Conservation (phyloP, 2,113 vertebrate species). For the Leiothrix lutea region DNA sequence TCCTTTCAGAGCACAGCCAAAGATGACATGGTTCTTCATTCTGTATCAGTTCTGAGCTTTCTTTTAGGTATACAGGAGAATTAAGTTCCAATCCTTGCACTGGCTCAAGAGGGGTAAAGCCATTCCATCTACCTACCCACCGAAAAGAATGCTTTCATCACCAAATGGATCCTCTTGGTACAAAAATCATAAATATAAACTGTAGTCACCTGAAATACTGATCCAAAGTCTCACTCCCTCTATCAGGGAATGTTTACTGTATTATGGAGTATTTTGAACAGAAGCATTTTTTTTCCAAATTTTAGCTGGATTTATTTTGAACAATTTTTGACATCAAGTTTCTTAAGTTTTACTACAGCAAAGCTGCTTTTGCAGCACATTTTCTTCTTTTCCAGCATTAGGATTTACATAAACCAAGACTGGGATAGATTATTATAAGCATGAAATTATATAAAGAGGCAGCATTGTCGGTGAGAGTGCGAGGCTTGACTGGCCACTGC, state of each 20-base stretch:
- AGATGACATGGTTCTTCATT: neutral
- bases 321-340: neutral
- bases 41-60: neutral
- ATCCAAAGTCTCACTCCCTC: neutral
- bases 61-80: neutral
- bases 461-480: neutral
- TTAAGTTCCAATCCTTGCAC: neutral
- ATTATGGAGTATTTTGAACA: neutral
- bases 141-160: neutral
- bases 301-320: neutral
- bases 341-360: neutral
- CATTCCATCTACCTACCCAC: rapidly evolving
- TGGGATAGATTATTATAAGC: neutral
- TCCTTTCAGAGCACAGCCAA: neutral
- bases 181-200: neutral
- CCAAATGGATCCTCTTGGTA: neutral
- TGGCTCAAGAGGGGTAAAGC: neutral
- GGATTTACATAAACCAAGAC: neutral
- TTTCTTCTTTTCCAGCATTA: neutral
- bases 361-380: neutral
- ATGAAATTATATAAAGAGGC: neutral
- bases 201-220: neutral
- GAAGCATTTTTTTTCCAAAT: neutral
- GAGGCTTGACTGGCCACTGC: neutral
- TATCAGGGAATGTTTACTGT: neutral